Percentiles rank a stretch among this genome's conserved stretches.
Evolutionary conservation across 2,797 vertebrate species (phyloP).

Genomic region (Urosaurus nigricauda): DNA sequence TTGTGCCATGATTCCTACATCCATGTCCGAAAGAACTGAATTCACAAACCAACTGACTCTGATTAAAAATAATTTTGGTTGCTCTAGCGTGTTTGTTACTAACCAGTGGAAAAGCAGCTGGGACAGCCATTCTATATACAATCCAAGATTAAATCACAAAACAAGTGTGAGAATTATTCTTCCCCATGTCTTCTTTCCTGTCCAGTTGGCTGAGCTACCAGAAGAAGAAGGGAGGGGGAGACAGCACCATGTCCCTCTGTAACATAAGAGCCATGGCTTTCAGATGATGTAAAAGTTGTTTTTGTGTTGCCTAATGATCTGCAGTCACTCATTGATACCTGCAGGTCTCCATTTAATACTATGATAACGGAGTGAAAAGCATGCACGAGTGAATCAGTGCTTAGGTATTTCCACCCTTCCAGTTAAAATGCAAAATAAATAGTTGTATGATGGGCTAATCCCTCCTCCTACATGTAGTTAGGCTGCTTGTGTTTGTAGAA

Average conservation of each 20-base stretch:
- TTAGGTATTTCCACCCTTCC: background rate
- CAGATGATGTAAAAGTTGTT: background rate
- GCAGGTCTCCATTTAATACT: background rate
- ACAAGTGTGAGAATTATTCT: background rate
- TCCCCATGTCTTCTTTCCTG: background rate
- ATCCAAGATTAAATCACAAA: background rate
- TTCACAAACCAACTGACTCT: background rate
- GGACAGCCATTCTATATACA: background rate
- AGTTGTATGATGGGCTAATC: background rate
- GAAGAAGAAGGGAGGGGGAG: too few relatives aligned
- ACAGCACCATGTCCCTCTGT: background rate
- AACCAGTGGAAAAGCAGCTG: background rate
- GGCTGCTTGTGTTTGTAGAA: slow-evolving; percentile 15
- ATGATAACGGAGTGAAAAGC: background rate
- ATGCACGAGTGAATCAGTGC: background rate
- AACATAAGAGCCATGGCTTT: background rate
- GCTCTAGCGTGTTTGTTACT: background rate
- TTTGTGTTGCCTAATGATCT: background rate
- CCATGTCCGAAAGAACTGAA: background rate
- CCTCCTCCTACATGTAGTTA: slow-evolving; percentile 20
- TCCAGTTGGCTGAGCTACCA: too few relatives aligned
- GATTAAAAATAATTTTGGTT: background rate
- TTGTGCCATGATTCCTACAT: background rate
- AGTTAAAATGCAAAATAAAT: slow-evolving; percentile 26
- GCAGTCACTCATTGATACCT: background rate